Base-by-base conservation (phyloP, 2,888 invertebrate species). In the Drosophila stalkeri region DNA sequence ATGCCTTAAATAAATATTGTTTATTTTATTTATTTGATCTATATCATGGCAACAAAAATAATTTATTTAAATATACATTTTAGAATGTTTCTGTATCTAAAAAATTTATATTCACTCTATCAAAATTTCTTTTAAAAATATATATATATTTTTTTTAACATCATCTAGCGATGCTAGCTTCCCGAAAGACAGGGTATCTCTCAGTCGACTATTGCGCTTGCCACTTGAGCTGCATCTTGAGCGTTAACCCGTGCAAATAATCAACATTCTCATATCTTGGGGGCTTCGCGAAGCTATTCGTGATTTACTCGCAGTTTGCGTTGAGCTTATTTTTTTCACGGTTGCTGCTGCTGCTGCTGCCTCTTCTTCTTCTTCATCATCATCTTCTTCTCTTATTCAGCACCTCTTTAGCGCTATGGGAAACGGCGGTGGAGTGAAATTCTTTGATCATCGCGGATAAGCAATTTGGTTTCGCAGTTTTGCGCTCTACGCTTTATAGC, bases 251-350 rank as follows among this genome's bases (percentile, higher is more conserved):
- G 86, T 86, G 90, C 80, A 88, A 90, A 88, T 90, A 88, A 88
- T 88, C 87, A 90, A 88, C 88, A 75, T 88, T 90, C 82, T 82
- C 80, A 82, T 88, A 88, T 88, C 87, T 87, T 69, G 60, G 77
- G 73, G 75, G 65, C 27, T 55, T 74, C 51, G 67, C 71, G 20
- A 35, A 82, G 86, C 81, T 80, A 90, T 87, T 87, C 87, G 90
- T 88, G 87, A 90, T 88, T 88, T 90, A 86, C 87, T 88, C 72
- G 81, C 77, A 71, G 75, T 65, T 71, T 65, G 51, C 37, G 52
- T 64, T 60, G 56, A 62, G 51, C 64, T 73, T 56, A 54, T 54
- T 67, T 67, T 37, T 31, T 51, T 11, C 12, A 5, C 37, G 46
- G 61, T 16, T 20, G 43, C 18, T 20, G 12, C 31, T 52, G 57